These are phyloP conservation scores for Prosapia bicincta DNA, from an alignment of 2,888 invertebrate species.

Conservation along the genomic window DNA sequence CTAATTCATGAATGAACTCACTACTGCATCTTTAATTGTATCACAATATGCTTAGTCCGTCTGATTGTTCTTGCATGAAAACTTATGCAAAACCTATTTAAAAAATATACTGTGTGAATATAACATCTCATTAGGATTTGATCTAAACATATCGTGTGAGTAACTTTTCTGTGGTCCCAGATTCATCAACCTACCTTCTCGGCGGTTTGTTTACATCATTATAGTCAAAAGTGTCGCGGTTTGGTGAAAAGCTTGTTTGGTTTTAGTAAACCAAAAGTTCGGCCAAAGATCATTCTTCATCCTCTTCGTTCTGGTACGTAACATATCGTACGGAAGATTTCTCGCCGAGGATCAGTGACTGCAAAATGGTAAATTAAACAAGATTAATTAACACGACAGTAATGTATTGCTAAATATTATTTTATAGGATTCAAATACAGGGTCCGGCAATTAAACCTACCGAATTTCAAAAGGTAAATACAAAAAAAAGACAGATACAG, in stretches of 20 bases:
- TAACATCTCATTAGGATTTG: neutral
- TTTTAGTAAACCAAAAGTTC: neutral
- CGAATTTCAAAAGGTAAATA: no score
- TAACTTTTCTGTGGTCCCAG: neutral
- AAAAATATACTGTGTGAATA: neutral
- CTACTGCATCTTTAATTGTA: conserved; percentile 11
- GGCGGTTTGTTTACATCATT: neutral
- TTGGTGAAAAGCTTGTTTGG: neutral
- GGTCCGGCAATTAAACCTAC: no score
- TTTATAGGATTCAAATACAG: no score
- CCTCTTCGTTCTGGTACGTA: conserved; percentile 91
- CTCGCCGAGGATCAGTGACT: conserved; percentile 87
- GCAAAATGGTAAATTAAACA: no score
- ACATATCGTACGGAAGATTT: conserved; percentile 93
- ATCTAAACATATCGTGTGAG: neutral
- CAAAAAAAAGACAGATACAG: no score
- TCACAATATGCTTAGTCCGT: conserved; percentile 28
- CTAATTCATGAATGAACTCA: no score
- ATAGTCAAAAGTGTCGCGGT: neutral
- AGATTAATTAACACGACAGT: no score
- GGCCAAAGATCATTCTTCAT: conserved; percentile 59
- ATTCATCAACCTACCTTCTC: neutral
- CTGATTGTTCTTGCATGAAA: conserved; percentile 26
- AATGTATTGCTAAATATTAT: no score
- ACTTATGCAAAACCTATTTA: conserved; percentile 13